phyloP scores from a whole-genome alignment of 64 coral and sea anemone species.

The Pocillopora damicornis region DNA sequence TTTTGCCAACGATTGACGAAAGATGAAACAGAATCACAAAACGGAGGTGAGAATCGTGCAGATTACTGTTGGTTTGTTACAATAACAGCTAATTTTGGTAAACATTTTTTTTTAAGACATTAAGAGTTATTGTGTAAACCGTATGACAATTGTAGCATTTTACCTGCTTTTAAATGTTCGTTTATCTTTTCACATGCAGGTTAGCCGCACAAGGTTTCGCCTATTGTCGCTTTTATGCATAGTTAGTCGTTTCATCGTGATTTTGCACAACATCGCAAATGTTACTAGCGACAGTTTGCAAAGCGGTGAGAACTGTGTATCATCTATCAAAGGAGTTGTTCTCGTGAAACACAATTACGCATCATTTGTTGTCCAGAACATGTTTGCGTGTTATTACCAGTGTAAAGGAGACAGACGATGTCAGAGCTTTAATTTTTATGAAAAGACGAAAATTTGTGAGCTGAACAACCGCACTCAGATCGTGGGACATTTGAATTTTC shows the following conservation, averaged over 20 bases:
- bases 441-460: conserved; percentile 28
- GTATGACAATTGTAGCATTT: too few relatives aligned
- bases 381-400: conserved; percentile 44
- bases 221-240: too few relatives aligned
- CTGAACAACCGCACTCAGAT: conserved; percentile 50
- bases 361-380: conserved; percentile 15
- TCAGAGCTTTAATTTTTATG: conserved; percentile 72
- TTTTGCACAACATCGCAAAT: not conserved
- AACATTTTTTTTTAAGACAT: too few relatives aligned
- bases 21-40: too few relatives aligned
- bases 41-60: too few relatives aligned
- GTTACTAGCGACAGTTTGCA: not conserved
- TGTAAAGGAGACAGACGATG: conserved; percentile 45
- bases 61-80: too few relatives aligned
- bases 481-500: not conserved
- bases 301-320: not conserved
- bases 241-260: not conserved
- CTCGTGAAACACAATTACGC: conserved; percentile 33
- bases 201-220: not conserved
- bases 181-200: not conserved
- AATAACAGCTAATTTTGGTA: too few relatives aligned
- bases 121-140: too few relatives aligned
- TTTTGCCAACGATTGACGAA: too few relatives aligned
- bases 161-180: too few relatives aligned
- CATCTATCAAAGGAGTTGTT: conserved; percentile 36